Base-by-base conservation (phyloP, 1,140 invertebrate genomes). In the Riptortus pedestris region DNA sequence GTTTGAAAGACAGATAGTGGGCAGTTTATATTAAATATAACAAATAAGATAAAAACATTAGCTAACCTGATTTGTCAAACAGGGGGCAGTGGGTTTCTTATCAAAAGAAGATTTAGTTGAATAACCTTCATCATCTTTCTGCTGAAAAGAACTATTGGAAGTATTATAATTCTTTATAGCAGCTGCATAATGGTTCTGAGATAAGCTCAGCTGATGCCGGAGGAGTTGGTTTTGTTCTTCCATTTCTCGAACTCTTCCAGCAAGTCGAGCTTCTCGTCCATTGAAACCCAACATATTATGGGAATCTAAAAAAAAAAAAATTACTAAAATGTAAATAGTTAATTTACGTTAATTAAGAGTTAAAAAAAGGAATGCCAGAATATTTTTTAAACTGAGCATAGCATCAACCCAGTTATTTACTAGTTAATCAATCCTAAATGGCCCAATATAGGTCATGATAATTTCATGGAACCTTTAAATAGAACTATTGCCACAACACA, bases 211-310 rank as follows among this genome's bases (percentile, higher is more conserved):
- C 67, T 81, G 78, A 51, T 74, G 72, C 27, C 75, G 70, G 3
- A 81, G 70, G 14, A 79, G 65, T 62, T 76, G 73, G 64, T 80
- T 79, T 67, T 81, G 77, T 68, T 80, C 77, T 68, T 81, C 79
- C 68, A 80, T 76, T 63, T 79, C 79, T 61, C 75, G 72, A 2
- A 81, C 73, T 62, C 78, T 67, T 43, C 79, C 76, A 0, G 77
- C 77, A 27, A 81, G 69, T 64, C 75, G 73, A 14, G 76, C 73
- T 67, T 80, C 78, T 16, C 77, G 69, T 1, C 72, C 67, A 60
- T 71, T 78, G 47, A 79, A 76, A 0, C 75, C 76, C 52, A 79
- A 69, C 48, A 78, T 71, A 67, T 76, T 77, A 48, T 71, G 71
- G 11, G 69, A 65, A 61, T 71, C 72, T 29, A 59, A 1, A 26